Base-by-base conservation (phyloP, 1,140 invertebrate species). In the Drosophila equinoxialis region DNA sequence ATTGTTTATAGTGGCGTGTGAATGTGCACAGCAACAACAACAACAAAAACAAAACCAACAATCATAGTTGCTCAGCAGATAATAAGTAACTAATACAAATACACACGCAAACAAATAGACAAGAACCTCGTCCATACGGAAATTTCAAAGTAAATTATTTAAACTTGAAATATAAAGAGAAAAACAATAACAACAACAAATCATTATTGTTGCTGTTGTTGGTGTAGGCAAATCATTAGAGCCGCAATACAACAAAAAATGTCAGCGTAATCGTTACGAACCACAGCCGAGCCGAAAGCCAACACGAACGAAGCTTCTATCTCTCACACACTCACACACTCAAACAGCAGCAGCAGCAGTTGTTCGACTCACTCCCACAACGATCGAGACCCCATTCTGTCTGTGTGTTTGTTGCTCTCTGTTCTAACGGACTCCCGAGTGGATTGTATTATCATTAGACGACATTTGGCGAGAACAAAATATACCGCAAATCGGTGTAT, bases 1-100 rank as follows among this genome's bases (percentile, higher is more conserved):
- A 91, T 81, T 91, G 90, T 90, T 91, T 84, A 83, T 91, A 91
- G 90, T 91, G 90, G 77, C 90, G 80, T 85, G 81, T 85, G 74
- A 81, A 71, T 89, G 79, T 86, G 69, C 69, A 74, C 74, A 89
- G 61, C 65, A 75, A 55, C 63, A 72, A 54, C 66, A 78, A 61
- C 69, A 68, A n/a, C 65, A 74, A 17, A 17, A 17, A 61, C 65
- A 83, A 64, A 58, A 71, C 33, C 30, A 55, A 51, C 64, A 79
- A 67, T 72, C 77, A 59, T 72, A 72, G 77, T 72, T 77, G 60
- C 63, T 51, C 58, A 66, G 67, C 74, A 74, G 73, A 87, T 87
- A 89, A 80, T 83, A 89, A 87, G 62, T 69, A 71, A 57, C 55
- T 73, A 42, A 58, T 54, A 58, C 69, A 77, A 23, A 71, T 41